Evolutionary conservation across 2,888 invertebrate species (phyloP).

Genomic region (Epirrhoe tristata): DNA sequence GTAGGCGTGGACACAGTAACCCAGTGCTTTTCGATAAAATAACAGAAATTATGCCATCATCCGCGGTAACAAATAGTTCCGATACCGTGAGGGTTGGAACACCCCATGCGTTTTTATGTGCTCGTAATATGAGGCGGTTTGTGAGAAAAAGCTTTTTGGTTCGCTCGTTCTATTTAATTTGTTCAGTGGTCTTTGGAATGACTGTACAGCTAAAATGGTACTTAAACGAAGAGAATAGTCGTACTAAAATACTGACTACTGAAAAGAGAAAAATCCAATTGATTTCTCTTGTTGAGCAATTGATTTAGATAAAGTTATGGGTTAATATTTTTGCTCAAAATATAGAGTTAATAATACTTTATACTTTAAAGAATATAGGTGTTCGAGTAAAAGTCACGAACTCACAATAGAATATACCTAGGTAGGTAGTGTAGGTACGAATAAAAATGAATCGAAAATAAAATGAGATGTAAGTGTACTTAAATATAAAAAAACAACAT

Average conservation of each 20-base stretch:
- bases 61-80: slow-evolving; percentile 49
- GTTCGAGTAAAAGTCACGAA: no score
- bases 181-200: not conserved
- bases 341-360: no score
- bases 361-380: no score
- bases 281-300: no score
- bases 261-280: no score
- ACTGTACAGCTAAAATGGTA: not conserved
- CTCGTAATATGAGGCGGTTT: slow-evolving; percentile 14
- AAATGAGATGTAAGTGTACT: not conserved
- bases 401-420: no score
- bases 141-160: slow-evolving; percentile 4
- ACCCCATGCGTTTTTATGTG: slow-evolving; percentile 26
- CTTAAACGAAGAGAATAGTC: not conserved
- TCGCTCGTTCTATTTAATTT: slow-evolving; percentile 7
- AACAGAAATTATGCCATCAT: slow-evolving; percentile 65
- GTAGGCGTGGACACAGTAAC: not conserved
- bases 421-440: no score
- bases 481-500: not conserved
- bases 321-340: no score
- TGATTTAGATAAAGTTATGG: not conserved
- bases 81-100: slow-evolving; percentile 37
- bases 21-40: slow-evolving; percentile 62
- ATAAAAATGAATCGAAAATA: not conserved
- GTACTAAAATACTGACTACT: not conserved